These are phyloP conservation scores for Porites cylindrica DNA, from an alignment of 92 coral and sea anemone genomes.

Conservation along the genomic window DNA sequence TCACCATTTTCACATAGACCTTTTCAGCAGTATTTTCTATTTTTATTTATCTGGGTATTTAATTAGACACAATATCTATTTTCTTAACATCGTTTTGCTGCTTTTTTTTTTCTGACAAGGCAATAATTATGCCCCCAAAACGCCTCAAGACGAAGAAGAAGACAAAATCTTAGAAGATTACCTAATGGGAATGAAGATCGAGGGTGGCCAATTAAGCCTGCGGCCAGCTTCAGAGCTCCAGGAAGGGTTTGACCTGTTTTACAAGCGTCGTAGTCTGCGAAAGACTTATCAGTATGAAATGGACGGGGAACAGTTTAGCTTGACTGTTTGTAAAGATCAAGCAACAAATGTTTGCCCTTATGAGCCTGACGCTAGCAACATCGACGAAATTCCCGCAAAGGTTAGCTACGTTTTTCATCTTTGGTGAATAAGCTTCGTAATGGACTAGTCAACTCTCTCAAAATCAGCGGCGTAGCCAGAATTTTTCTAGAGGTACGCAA, in stretches of 20 bases:
- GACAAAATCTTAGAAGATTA: slow-evolving; percentile 51
- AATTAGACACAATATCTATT: no score
- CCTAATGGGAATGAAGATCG: slow-evolving; percentile 53
- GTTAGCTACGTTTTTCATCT: not conserved
- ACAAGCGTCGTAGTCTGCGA: slow-evolving; percentile 44
- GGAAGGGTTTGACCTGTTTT: slow-evolving; percentile 57
- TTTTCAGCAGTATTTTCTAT: no score
- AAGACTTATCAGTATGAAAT: slow-evolving; percentile 39
- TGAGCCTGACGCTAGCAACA: not conserved
- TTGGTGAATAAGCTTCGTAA: no score
- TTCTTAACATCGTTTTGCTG: not conserved
- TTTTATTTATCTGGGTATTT: no score
- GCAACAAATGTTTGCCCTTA: not conserved
- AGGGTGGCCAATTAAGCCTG: slow-evolving; percentile 10
- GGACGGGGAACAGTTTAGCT: slow-evolving; percentile 45
- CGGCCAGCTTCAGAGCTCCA: slow-evolving; percentile 35
- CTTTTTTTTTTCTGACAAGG: not conserved
- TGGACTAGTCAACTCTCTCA: no score
- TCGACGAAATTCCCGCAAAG: slow-evolving; percentile 10
- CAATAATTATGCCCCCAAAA: not conserved
- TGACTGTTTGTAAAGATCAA: slow-evolving; percentile 65
- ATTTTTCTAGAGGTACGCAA: no score
- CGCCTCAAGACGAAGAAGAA: slow-evolving; percentile 41
- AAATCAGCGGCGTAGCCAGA: no score
- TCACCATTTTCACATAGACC: no score